Evolutionary conservation across 2,113 vertebrate species (phyloP), one percentile per base, ranked within the genome.

Genomic region (Pithys albifrons): DNA sequence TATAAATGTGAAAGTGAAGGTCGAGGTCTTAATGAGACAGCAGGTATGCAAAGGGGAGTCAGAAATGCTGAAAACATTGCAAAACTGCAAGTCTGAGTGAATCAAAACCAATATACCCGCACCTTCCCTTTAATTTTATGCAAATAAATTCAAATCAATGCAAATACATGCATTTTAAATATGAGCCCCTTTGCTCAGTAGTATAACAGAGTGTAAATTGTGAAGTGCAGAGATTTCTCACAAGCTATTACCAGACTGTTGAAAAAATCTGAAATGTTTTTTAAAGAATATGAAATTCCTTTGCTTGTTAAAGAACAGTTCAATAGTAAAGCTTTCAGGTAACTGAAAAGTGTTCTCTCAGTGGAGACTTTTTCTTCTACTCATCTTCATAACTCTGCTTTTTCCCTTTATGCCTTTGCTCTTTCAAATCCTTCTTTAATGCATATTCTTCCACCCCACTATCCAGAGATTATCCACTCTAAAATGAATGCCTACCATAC

Each of bases 31-130:
- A 66, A 61, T 39, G 55, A 66, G 46, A 54, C 2, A 66, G 9
- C 0, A 0, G 1, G 1, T 0, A 0, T 27, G 8, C 5, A 73
- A 79, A 89, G 4, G 6, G 74, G 23, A 41, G 11, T 43, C 2
- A 88, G 23, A 49, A 85, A 51, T 87, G 20, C 27, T 86, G 35
- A 74, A 91, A 81, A 58, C 19, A 65, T 19, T 37, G 3, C 9
- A 52, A 79, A 73, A 35, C 14, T 82, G 3, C 0, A 76, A 80
- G 14, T 17, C 23, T 57, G 58, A 61, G 29, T 46, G 55, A 9
- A 24, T 65, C 33, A 71, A 84, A 80, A 64, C 17, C 57, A 48
- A 28, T 39, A 48, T 31, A 58, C 15, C 20, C 43, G 12, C 12
- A 1, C 0, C 2, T 35, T 17, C 14, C 4, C 2, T 55, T 65